A percentile compares a stretch with the other conserved stretches of the same genome.
phyloP scores from a whole-genome alignment of 2,113 vertebrate species.

The Tricholaema leucomelas region DNA sequence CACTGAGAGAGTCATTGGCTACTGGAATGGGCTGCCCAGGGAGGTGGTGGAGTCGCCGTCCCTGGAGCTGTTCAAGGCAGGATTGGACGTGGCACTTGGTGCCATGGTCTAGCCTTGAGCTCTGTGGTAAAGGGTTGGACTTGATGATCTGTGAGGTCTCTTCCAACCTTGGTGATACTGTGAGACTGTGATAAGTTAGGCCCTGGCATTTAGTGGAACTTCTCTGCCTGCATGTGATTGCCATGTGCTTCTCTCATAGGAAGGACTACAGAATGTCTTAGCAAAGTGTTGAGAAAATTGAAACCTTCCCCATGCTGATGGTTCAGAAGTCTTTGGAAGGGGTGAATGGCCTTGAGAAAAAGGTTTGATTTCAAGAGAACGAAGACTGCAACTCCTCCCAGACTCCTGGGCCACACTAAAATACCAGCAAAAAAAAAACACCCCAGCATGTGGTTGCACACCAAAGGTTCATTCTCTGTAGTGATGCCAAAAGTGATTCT shows the following conservation, averaged over 20 bases:
- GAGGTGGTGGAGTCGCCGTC: too few species aligned
- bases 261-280: background rate
- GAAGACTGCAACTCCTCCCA: background rate
- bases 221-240: slow-evolving; percentile 21
- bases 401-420: slow-evolving; percentile 31
- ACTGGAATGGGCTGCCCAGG: too few species aligned
- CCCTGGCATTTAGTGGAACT: background rate
- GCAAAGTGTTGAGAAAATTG: background rate
- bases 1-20: too few species aligned
- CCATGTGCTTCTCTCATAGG: background rate
- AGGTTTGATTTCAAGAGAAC: slow-evolving; percentile 27
- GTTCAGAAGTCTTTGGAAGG: slow-evolving; percentile 34
- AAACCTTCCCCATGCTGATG: background rate
- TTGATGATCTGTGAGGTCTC: too few species aligned
- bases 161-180: too few species aligned
- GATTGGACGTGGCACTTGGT: too few species aligned
- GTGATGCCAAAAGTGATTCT: slow-evolving; percentile 31
- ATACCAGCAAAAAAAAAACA: slow-evolving; percentile 20
- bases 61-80: too few species aligned
- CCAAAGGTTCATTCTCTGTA: slow-evolving; percentile 27
- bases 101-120: too few species aligned
- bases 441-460: background rate
- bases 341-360: background rate
- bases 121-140: too few species aligned
- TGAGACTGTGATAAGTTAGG: too few species aligned